Evolutionary conservation across 2,797 vertebrate species (phyloP).

Genomic region (Sparus aurata): DNA sequence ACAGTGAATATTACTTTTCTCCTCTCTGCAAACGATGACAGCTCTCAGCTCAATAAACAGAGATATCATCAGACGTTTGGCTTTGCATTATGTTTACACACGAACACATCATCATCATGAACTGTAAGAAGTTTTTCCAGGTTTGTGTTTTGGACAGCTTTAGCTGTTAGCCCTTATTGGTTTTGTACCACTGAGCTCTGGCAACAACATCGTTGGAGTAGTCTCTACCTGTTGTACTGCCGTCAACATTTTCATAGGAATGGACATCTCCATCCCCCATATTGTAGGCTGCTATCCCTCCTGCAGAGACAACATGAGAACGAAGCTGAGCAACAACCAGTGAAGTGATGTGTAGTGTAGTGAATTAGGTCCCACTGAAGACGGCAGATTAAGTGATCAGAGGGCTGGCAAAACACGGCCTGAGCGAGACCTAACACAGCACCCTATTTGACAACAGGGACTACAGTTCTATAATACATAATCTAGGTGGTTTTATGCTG

Average conservation of each 20-base stretch:
- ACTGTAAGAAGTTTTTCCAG: background rate
- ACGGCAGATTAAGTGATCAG: no score
- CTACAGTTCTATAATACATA: no score
- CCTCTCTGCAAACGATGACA: background rate
- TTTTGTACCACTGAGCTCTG: conserved; percentile 70
- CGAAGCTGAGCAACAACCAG: no score
- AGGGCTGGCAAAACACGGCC: no score
- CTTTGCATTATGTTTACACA: background rate
- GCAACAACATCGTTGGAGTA: conserved; percentile 68
- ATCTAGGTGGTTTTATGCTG: no score
- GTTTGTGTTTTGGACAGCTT: background rate
- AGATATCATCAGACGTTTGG: background rate
- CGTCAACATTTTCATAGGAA: conserved; percentile 32
- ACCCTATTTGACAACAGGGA: no score
- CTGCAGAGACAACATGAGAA: conserved; percentile 32
- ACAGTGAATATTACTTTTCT: background rate
- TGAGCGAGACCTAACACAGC: no score
- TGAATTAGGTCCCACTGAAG: no score
- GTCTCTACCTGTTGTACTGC: conserved; percentile 21
- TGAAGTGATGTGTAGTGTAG: background rate
- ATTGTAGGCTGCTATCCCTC: conserved; percentile 71
- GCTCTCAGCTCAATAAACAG: background rate
- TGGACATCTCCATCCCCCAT: conserved; percentile 31
- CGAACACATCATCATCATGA: background rate
- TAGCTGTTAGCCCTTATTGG: background rate